Conservation (phyloP, 2,113 vertebrate genomes). For the Aix galericulata region DNA sequence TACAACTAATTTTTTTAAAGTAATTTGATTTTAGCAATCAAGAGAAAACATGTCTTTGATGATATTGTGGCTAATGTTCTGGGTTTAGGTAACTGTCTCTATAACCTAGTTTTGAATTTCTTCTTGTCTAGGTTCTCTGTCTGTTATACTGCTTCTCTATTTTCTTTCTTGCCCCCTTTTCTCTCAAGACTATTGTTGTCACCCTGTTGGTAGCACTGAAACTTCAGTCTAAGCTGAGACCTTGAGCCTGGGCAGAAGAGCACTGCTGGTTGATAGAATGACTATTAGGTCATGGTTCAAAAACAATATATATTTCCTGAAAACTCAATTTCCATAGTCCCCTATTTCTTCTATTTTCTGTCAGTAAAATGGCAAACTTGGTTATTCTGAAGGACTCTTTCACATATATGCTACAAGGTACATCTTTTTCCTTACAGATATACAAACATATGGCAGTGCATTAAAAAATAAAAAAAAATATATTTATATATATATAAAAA, state of each 20-base stretch:
- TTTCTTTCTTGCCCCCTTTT: background rate
- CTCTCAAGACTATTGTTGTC: background rate
- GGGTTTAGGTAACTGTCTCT: background rate
- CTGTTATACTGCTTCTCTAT: background rate
- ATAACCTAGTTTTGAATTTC: background rate
- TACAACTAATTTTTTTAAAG: background rate
- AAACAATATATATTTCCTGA: background rate
- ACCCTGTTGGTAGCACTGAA: background rate
- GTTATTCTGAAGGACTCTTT: background rate
- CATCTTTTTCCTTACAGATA: background rate
- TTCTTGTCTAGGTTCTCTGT: background rate
- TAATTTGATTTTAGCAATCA: background rate
- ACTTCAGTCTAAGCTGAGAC: background rate
- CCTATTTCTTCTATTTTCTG: background rate
- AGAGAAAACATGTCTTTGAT: background rate
- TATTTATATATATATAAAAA: background rate
- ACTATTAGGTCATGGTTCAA: background rate
- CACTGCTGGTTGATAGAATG: background rate
- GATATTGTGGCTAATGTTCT: background rate
- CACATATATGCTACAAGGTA: background rate
- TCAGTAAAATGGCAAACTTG: background rate
- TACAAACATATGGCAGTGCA: background rate
- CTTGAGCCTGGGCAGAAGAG: rapidly evolving
- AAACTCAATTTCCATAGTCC: background rate
- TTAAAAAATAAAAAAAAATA: background rate